A percentile compares a stretch with the other conserved stretches of the same genome.
phyloP scores from a whole-genome alignment of 2,888 invertebrate genomes.

The Spilarctia lutea region DNA sequence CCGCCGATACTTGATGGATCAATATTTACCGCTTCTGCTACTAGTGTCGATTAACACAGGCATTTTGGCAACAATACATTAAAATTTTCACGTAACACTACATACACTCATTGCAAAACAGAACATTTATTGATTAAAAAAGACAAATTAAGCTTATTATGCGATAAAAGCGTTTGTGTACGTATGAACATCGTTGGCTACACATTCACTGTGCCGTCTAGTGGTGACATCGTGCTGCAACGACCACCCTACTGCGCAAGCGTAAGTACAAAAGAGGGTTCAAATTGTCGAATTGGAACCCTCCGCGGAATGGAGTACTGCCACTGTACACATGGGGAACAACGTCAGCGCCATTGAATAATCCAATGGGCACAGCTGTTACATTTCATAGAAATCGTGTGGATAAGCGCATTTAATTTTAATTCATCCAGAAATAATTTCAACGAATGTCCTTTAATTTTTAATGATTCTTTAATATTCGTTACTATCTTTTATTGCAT shows the following conservation, averaged over 20 bases:
- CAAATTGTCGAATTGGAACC: slow-evolving; percentile 48
- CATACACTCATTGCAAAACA: slow-evolving; percentile 67
- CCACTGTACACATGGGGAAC: slow-evolving; percentile 67
- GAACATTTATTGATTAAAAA: slow-evolving; percentile 45
- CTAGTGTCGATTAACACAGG: slow-evolving; percentile 75
- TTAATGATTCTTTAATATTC: background rate
- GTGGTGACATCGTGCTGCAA: slow-evolving; percentile 67
- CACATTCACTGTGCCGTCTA: slow-evolving; percentile 67
- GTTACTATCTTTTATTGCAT: background rate
- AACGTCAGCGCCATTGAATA: slow-evolving; percentile 41
- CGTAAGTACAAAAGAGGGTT: slow-evolving; percentile 80
- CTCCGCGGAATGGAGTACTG: slow-evolving; percentile 55
- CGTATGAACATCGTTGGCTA: slow-evolving; percentile 74
- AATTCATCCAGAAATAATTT: background rate
- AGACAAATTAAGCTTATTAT: slow-evolving; percentile 50
- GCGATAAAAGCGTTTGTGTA: slow-evolving; percentile 64
- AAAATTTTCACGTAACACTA: slow-evolving; percentile 69
- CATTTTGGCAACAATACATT: slow-evolving; percentile 66
- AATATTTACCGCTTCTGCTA: slow-evolving; percentile 82
- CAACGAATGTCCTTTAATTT: background rate
- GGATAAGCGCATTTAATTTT: background rate
- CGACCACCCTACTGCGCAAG: slow-evolving; percentile 80
- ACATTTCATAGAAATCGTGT: slow-evolving; percentile 36
- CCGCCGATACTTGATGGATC: slow-evolving; percentile 72
- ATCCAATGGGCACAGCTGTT: slow-evolving; percentile 72